phyloP scores from a whole-genome alignment of 2,113 vertebrate genomes.

The Numenius arquata region DNA sequence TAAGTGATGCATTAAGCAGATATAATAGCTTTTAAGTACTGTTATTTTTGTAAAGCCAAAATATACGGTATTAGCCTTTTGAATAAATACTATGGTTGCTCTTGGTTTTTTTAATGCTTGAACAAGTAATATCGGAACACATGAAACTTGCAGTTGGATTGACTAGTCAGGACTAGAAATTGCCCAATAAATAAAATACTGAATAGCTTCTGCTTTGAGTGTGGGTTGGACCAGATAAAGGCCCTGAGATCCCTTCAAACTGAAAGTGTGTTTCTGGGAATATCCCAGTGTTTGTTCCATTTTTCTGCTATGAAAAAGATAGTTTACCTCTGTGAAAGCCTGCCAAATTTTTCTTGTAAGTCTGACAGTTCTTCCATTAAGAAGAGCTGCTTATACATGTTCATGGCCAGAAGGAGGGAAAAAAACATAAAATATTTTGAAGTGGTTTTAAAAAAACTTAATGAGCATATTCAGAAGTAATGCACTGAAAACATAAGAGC shows the following conservation, averaged over 20 bases:
- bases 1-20: neutral
- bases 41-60: neutral
- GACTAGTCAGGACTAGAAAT: neutral
- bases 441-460: neutral
- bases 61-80: neutral
- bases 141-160: neutral
- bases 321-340: neutral
- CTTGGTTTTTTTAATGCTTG: neutral
- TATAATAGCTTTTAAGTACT: neutral
- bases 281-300: neutral
- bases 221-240: neutral
- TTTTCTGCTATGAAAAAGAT: neutral
- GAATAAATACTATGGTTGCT: neutral
- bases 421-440: neutral
- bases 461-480: neutral
- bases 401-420: neutral
- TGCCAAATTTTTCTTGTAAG: neutral
- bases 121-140: neutral
- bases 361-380: neutral
- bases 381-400: neutral
- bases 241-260: neutral
- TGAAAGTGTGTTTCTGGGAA: neutral
- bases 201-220: neutral
- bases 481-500: neutral
- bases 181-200: neutral